These are phyloP conservation scores for Drosophila hawaiiensis DNA, from an alignment of 2,888 invertebrate genomes.

Conservation along the genomic window DNA sequence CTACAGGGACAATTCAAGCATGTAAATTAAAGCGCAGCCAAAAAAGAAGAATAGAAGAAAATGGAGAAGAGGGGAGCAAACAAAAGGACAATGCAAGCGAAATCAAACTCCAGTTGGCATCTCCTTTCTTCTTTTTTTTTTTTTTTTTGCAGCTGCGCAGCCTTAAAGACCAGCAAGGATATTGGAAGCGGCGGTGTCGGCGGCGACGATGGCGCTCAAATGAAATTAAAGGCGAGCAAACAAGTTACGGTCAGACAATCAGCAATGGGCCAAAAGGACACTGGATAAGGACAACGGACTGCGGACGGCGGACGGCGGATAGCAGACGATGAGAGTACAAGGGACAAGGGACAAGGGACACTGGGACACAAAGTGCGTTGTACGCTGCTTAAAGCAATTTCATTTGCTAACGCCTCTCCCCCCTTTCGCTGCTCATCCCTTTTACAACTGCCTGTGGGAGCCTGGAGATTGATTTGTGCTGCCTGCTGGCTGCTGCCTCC, in stretches of 20 bases:
- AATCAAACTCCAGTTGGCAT: constrained; percentile 43
- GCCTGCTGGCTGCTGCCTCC: constrained; percentile 34
- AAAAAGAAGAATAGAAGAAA: constrained; percentile 14
- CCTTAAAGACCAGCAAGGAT: constrained; percentile 60
- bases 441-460: constrained; percentile 62
- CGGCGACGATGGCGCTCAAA: constrained; percentile 69
- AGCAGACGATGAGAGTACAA: constrained; percentile 38
- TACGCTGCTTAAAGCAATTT: constrained; percentile 75
- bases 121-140: constrained; percentile 4
- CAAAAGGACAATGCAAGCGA: constrained; percentile 43
- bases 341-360: constrained; percentile 43
- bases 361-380: constrained; percentile 62
- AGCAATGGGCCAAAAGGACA: constrained; percentile 74
- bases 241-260: constrained; percentile 82
- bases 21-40: constrained; percentile 75
- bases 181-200: constrained; percentile 19
- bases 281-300: constrained; percentile 65
- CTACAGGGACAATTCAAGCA: constrained; percentile 81
- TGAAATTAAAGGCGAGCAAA: constrained; percentile 83
- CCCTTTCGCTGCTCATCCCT: constrained; percentile 20
- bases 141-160: constrained; percentile 26
- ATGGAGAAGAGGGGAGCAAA: constrained; percentile 27
- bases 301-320: constrained; percentile 20
- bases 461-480: constrained; percentile 83
- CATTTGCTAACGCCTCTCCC: constrained; percentile 64